Evolutionary conservation across 2,113 vertebrate species (phyloP), one percentile per base, ranked within the genome.

Genomic region (Electrona antarctica): DNA sequence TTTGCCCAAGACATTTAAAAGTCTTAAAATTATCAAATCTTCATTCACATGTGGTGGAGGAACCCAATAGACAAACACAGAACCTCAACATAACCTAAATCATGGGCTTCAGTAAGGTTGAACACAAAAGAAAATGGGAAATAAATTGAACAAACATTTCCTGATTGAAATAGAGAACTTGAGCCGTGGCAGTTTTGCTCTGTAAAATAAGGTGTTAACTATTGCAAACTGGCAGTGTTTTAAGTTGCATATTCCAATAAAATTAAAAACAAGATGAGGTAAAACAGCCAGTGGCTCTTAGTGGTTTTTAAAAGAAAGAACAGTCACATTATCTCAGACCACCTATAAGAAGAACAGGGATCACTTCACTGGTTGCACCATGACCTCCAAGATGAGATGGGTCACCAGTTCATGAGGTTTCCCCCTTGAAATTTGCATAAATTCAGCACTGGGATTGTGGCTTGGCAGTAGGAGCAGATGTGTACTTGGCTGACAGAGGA

Each of bases 71-170:
- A 8, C n/a, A 46, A 15, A 45, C 50, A 46, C 84, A 82, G 74
- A 83, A 89, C 74, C 60, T 63, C 29, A 73, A 70, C 61, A 60
- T 48, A 62, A 76, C n/a, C 33, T 78, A 74, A 83, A 73, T 77
- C 76, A 90, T 88, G 84, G 87, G 87, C 87, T 85, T 64, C 7
- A 66, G 77, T 81, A 74, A 50, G 11, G 33, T 46, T 33, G 54
- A 33, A 77, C 8, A 61, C 52, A 47, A 65, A 13, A 2, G 7
- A 67, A 60, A 51, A 41, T 52, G 1, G 13, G 33, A 8, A 29
- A 46, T 8, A 50, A 33, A 60, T 64, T 21, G 41, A 64, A 41
- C 33, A 58, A 67, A 52, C 7, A 33, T 2, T 56, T 65, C 54
- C 41, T 33, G 33, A n/a, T 7, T 6, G 21, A 56, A 46, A 76